These are phyloP conservation scores for Drosophila melanocephala DNA, from an alignment of 2,888 invertebrate species.

Conservation along the genomic window DNA sequence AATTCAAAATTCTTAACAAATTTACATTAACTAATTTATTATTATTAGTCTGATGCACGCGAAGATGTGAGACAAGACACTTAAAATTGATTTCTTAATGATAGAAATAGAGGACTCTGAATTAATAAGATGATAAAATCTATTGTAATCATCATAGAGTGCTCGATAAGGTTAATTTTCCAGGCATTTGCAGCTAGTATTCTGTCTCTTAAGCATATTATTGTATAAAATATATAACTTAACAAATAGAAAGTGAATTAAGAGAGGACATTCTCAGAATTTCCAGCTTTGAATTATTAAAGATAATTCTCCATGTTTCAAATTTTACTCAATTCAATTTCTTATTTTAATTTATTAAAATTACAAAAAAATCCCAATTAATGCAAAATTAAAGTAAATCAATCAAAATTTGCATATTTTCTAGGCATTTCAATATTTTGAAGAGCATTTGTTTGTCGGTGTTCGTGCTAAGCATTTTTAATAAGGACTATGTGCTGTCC, in stretches of 20 bases:
- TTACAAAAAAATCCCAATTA: not conserved
- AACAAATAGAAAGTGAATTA: not conserved
- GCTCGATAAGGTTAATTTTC: not conserved
- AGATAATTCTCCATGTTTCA: not conserved
- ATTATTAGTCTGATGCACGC: not conserved
- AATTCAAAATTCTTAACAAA: not conserved
- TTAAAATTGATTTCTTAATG: not conserved
- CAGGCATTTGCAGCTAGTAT: not conserved
- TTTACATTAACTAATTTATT: not conserved
- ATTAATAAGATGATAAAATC: not conserved
- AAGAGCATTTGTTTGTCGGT: slow-evolving; percentile 1
- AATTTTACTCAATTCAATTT: not conserved
- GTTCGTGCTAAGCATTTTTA: not conserved
- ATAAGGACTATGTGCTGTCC: slow-evolving; percentile 27
- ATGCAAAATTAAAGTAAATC: not conserved
- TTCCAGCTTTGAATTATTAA: not conserved
- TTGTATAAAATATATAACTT: not conserved
- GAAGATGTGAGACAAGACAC: not conserved
- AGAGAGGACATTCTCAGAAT: not conserved
- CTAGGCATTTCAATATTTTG: not conserved
- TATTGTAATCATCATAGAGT: not conserved
- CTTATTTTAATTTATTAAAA: not conserved
- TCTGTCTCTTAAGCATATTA: too few species aligned
- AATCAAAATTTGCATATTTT: not conserved
- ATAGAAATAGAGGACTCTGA: not conserved